Conservation (phyloP, 2,797 vertebrate species). For the Fundulus diaphanus region DNA sequence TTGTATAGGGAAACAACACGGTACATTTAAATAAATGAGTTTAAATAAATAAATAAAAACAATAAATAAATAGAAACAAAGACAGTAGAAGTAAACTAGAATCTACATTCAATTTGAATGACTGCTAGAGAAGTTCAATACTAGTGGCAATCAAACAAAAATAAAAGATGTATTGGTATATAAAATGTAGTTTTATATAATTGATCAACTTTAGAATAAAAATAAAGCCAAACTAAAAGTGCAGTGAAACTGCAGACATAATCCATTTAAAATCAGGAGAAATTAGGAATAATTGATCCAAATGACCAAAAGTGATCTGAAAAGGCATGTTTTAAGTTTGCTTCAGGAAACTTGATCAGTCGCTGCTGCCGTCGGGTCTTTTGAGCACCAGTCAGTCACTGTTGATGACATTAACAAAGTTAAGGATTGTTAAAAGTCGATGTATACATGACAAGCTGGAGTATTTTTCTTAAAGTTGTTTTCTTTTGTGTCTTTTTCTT, state of each 20-base stretch:
- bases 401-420: not conserved
- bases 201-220: not conserved
- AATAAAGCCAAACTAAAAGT: too few relatives aligned
- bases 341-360: not conserved
- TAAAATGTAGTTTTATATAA: not conserved
- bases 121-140: not conserved
- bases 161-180: not conserved
- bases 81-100: not conserved
- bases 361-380: not conserved
- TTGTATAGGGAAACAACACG: not conserved
- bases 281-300: too few relatives aligned
- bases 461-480: constrained; percentile 1
- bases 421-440: not conserved
- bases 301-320: not conserved
- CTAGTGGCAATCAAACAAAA: not conserved
- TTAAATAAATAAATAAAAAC: not conserved
- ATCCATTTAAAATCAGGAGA: too few relatives aligned
- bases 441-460: not conserved
- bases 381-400: not conserved
- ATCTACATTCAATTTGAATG: not conserved
- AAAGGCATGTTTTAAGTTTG: not conserved
- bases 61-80: not conserved
- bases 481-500: not conserved
- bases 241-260: too few relatives aligned
- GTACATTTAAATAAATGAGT: too few relatives aligned